Conservation (phyloP, 2,113 vertebrate genomes). For the Nanorana parkeri region DNA sequence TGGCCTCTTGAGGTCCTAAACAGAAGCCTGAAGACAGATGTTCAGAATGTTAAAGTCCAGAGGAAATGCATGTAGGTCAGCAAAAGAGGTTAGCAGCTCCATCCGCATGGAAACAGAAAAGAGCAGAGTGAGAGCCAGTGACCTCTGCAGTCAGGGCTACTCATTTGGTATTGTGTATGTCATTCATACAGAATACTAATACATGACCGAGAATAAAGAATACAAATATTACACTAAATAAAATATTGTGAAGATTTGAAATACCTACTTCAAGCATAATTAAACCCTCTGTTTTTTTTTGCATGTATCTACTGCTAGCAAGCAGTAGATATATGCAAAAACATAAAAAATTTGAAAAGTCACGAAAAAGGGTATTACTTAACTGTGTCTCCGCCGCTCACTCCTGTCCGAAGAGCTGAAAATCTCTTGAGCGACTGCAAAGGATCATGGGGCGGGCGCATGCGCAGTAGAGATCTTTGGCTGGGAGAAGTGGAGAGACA, state of each 20-base stretch:
- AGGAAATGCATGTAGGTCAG: conserved; percentile 53
- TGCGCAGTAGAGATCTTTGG: no score
- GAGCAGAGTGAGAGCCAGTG: conserved; percentile 4
- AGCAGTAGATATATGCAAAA: no score
- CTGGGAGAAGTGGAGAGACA: no score
- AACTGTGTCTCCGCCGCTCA: no score
- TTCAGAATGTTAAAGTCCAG: conserved; percentile 58
- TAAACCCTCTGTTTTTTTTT: no score
- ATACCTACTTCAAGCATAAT: no score
- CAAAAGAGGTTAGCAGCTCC: conserved; percentile 48
- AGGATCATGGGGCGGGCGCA: no score
- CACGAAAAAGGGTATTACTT: no score
- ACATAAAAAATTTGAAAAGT: no score
- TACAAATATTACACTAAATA: conserved; percentile 12
- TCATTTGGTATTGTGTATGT: conserved; percentile 8
- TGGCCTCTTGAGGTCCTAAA: conserved; percentile 42
- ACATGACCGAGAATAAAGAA: conserved; percentile 4
- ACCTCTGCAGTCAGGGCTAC: conserved; percentile 32
- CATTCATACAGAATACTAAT: conserved; percentile 27
- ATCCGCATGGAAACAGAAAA: conserved; percentile 24
- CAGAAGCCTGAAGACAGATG: conserved; percentile 53
- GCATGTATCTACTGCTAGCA: no score
- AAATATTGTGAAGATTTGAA: conserved; percentile 8
- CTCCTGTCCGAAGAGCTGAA: no score
- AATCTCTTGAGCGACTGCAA: no score